These are phyloP conservation scores for Cyanoderma ruficeps DNA, from an alignment of 2,113 vertebrate species.

Conservation along the genomic window DNA sequence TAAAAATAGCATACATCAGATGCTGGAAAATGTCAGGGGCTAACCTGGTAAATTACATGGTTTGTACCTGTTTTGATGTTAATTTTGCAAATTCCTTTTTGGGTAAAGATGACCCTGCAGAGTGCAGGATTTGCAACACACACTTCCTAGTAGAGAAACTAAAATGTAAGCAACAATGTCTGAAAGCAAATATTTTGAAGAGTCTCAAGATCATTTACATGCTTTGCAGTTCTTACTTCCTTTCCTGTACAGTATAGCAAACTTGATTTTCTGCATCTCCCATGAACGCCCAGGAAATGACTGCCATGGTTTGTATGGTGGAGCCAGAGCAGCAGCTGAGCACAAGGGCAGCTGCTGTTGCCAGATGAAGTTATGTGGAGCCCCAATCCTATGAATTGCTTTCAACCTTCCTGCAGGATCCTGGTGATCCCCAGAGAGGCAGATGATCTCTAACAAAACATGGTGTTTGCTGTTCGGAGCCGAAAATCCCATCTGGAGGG, in stretches of 20 bases:
- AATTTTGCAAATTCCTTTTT: background rate
- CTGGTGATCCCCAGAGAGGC: background rate
- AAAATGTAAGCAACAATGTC: background rate
- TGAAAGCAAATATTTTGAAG: background rate
- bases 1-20: background rate
- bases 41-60: background rate
- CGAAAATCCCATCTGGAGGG: background rate
- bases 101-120: background rate
- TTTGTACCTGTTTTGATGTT: background rate
- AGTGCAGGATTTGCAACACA: background rate
- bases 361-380: background rate
- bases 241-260: background rate
- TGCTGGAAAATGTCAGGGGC: background rate
- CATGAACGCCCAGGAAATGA: background rate
- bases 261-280: accelerated
- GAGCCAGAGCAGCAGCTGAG: background rate
- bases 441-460: background rate
- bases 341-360: background rate
- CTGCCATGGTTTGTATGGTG: accelerated
- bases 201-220: background rate
- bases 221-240: background rate
- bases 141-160: background rate
- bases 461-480: background rate
- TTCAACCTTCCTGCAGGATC: background rate
- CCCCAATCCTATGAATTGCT: background rate